phyloP scores from a whole-genome alignment of 2,888 invertebrate genomes.

The Cataglyphis rosenhaueri region DNA sequence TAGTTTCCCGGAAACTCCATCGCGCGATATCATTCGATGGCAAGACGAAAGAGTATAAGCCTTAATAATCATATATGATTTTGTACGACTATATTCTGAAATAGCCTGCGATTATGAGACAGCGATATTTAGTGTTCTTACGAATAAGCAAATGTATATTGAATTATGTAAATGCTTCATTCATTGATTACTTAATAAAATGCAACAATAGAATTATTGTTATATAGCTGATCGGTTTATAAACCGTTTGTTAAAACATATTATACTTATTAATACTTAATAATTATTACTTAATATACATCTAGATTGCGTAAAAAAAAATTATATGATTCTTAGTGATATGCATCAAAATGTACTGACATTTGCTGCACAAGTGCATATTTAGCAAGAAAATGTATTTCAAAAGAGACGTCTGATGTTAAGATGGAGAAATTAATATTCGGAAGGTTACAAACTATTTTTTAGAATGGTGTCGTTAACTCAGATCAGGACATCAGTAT shows the following conservation, averaged over 20 bases:
- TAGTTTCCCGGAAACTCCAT: slow-evolving; percentile 66
- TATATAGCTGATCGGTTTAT: not conserved
- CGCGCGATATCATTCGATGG: slow-evolving; percentile 61
- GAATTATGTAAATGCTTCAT: slow-evolving; percentile 10
- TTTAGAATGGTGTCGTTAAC: slow-evolving; percentile 26
- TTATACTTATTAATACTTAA: no score
- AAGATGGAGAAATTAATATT: not conserved
- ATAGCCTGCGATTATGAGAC: slow-evolving; percentile 10
- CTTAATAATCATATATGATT: slow-evolving; percentile 59
- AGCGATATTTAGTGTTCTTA: slow-evolving; percentile 8
- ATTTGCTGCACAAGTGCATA: not conserved
- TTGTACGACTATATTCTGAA: slow-evolving; percentile 3
- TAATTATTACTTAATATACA: no score
- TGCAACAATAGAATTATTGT: not conserved
- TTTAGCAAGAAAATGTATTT: not conserved
- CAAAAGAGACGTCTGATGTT: not conserved
- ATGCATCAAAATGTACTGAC: not conserved
- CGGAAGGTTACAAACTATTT: not conserved
- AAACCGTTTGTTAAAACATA: not conserved
- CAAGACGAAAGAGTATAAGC: slow-evolving; percentile 55
- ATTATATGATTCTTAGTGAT: not conserved
- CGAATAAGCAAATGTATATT: not conserved
- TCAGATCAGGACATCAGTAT: not conserved
- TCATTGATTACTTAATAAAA: slow-evolving; percentile 25
- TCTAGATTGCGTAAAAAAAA: not conserved